Percentiles rank a stretch among this genome's conserved stretches.
Evolutionary conservation across 2,888 invertebrate genomes (phyloP).

Genomic region (Hypomecis atomaria): DNA sequence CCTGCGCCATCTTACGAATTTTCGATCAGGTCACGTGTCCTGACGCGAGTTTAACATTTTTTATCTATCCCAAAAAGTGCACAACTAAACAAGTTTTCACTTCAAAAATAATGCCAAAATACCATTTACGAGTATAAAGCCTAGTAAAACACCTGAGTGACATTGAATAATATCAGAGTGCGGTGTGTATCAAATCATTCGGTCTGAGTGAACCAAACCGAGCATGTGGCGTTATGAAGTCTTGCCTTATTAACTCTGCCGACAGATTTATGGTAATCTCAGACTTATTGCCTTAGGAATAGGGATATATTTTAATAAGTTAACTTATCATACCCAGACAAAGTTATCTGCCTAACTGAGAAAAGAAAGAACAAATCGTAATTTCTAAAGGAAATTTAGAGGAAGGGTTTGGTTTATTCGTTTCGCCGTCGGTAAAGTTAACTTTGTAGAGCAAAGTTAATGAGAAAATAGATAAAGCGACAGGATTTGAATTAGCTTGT

Average conservation of each 20-base stretch:
- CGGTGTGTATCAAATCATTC: slow-evolving; percentile 13
- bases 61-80: too few relatives aligned
- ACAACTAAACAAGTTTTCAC: too few relatives aligned
- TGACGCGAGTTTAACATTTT: too few relatives aligned
- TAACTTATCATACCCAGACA: slow-evolving; percentile 12
- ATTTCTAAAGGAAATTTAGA: not conserved
- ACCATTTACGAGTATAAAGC: too few relatives aligned
- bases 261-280: slow-evolving; percentile 64
- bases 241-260: slow-evolving; percentile 53
- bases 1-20: too few relatives aligned
- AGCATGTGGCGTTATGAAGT: slow-evolving; percentile 13
- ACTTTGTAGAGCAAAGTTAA: not conserved
- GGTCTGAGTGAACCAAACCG: slow-evolving; percentile 17
- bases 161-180: not conserved
- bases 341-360: not conserved
- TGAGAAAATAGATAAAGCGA: slow-evolving; percentile 11
- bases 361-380: not conserved
- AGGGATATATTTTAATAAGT: slow-evolving; percentile 41
- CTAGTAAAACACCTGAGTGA: not conserved
- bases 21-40: too few relatives aligned
- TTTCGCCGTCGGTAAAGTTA: not conserved
- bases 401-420: not conserved
- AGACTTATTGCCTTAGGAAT: slow-evolving; percentile 58
- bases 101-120: too few relatives aligned
- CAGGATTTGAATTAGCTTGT: slow-evolving; percentile 10